Conservation (phyloP, 2,797 vertebrate species). For the Mus minutoides region DNA sequence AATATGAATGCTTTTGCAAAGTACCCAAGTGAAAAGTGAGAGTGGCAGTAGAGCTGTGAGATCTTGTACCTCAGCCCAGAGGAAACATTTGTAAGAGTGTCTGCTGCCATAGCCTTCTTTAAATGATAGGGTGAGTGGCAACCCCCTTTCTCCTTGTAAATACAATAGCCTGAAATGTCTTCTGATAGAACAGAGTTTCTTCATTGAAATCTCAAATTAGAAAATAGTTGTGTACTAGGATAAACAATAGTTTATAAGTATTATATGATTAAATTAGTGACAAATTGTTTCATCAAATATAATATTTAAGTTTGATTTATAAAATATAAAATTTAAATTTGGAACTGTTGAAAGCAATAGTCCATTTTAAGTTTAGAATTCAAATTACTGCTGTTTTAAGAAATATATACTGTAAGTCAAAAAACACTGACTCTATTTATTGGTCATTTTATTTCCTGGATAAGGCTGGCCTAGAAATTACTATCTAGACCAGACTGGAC, state of each 20-base stretch:
- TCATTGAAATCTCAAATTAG: conserved; percentile 5
- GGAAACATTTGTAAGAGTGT: background rate
- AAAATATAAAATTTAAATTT: conserved; percentile 36
- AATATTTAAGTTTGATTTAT: background rate
- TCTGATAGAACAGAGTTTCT: background rate
- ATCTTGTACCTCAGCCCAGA: background rate
- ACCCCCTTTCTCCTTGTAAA: background rate
- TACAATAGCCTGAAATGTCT: background rate
- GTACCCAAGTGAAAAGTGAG: background rate
- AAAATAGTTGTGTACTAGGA: background rate
- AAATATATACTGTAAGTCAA: background rate
- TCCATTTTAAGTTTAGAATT: background rate
- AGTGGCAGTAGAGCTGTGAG: background rate
- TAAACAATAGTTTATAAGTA: background rate
- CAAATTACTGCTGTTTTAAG: background rate
- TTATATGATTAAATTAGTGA: conserved; percentile 12
- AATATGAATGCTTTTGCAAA: conserved; percentile 13
- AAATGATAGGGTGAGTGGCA: background rate
- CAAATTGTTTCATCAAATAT: background rate
- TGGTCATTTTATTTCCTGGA: background rate
- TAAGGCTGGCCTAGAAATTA: background rate
- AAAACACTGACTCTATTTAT: background rate
- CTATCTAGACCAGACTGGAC: background rate
- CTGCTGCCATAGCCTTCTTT: background rate
- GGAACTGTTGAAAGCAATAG: background rate